Conservation (phyloP, 1,140 invertebrate species). For the Drosophila pruinosa region DNA sequence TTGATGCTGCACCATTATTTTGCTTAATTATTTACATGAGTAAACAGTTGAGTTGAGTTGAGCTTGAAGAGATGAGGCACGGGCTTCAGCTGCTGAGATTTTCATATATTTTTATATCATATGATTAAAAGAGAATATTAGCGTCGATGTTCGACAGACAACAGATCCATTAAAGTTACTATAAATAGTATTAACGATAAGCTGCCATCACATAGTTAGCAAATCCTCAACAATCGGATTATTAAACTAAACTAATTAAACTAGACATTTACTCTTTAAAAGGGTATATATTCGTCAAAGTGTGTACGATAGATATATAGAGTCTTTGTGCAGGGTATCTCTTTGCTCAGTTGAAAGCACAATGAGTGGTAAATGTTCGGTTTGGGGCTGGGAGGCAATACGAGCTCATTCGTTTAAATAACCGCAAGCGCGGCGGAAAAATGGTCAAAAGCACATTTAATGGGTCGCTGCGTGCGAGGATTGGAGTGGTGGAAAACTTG, state of each 20-base stretch:
- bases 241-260: background rate
- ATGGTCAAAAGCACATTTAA: slow-evolving; percentile 70
- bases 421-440: slow-evolving; percentile 68
- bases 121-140: background rate
- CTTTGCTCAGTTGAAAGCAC: background rate
- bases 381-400: background rate
- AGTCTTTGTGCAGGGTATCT: background rate
- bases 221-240: background rate
- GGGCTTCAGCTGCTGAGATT: background rate
- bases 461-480: slow-evolving; percentile 45
- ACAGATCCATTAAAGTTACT: background rate
- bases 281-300: too few relatives aligned
- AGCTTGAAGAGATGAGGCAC: slow-evolving; percentile 10
- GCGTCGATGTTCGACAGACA: background rate
- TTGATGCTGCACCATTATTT: slow-evolving; percentile 63
- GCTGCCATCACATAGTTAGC: background rate
- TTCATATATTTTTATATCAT: background rate
- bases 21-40: slow-evolving; percentile 79
- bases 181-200: background rate
- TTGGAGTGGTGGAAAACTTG: slow-evolving; percentile 32
- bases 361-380: background rate
- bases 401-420: slow-evolving; percentile 55
- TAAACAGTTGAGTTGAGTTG: slow-evolving; percentile 71
- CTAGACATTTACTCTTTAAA: background rate
- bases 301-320: too few relatives aligned